These are phyloP conservation scores for Prorops nasuta DNA, from an alignment of 1,140 invertebrate species.

Conservation along the genomic window DNA sequence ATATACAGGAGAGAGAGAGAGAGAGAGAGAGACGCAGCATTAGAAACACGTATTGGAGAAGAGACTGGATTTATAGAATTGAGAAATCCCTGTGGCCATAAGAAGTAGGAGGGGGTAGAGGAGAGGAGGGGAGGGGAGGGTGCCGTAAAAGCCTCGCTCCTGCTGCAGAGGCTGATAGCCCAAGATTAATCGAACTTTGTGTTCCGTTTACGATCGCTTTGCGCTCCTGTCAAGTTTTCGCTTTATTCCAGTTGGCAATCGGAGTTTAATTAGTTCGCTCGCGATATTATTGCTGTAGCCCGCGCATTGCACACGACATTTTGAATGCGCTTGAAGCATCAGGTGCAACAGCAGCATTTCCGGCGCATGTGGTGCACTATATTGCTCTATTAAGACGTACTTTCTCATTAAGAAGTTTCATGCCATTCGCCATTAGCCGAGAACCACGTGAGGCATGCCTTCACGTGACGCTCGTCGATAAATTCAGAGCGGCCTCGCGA, in stretches of 20 bases:
- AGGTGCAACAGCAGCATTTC: conserved; percentile 24
- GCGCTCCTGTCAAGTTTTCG: conserved; percentile 9
- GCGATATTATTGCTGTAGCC: conserved; percentile 16
- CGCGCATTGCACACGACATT: conserved; percentile 3
- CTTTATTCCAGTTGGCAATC: neutral
- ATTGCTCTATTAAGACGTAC: conserved; percentile 32
- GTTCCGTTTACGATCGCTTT: no score
- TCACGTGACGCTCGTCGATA: conserved; percentile 21
- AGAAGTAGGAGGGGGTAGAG: no score
- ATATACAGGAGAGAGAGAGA: no score
- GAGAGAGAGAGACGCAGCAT: no score
- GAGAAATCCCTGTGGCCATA: no score
- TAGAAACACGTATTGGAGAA: no score
- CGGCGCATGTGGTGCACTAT: conserved; percentile 21
- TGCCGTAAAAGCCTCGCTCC: no score
- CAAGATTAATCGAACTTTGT: no score
- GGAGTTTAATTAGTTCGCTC: conserved; percentile 10
- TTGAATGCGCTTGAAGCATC: conserved; percentile 22
- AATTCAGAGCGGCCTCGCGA: conserved; percentile 18
- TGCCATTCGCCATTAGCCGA: conserved; percentile 25
- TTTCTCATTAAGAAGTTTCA: conserved; percentile 34
- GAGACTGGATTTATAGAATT: no score
- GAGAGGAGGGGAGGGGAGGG: no score
- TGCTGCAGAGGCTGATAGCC: no score
- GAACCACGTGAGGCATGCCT: conserved; percentile 11